phyloP scores from a whole-genome alignment of 2,113 vertebrate genomes.

The Gasterosteus nipponicus region DNA sequence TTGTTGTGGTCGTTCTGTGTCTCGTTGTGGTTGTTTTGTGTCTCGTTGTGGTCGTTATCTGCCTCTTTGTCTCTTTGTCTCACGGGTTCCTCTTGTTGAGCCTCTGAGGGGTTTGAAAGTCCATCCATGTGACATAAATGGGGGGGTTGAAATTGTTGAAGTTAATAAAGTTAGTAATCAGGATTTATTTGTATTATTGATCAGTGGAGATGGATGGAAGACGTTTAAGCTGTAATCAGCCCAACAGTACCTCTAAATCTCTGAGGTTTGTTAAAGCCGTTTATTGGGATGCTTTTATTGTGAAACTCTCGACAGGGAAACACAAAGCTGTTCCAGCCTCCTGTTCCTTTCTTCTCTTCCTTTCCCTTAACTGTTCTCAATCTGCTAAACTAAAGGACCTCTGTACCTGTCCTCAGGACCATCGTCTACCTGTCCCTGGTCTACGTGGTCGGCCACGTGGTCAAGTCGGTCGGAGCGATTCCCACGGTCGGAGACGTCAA shows the following conservation, averaged over 20 bases:
- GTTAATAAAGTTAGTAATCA: too few species aligned
- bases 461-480: constrained; percentile 95
- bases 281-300: neutral
- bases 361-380: neutral
- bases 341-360: neutral
- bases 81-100: too few species aligned
- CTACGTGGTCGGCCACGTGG: constrained; percentile 93
- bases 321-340: neutral
- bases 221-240: neutral
- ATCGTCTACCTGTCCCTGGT: constrained; percentile 96
- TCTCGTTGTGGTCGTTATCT: too few species aligned
- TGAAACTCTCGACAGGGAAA: neutral
- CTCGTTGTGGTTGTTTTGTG: too few species aligned
- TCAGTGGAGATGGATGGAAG: too few species aligned
- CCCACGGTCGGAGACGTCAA: constrained; percentile 85
- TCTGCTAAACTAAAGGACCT: neutral
- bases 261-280: neutral
- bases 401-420: constrained; percentile 82
- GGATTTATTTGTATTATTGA: too few species aligned
- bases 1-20: too few species aligned
- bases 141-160: neutral
- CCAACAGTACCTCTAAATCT: too few species aligned
- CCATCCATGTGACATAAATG: neutral
- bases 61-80: too few species aligned
- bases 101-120: too few species aligned